Conservation (phyloP, 2,888 invertebrate species). For the Merodon equestris region DNA sequence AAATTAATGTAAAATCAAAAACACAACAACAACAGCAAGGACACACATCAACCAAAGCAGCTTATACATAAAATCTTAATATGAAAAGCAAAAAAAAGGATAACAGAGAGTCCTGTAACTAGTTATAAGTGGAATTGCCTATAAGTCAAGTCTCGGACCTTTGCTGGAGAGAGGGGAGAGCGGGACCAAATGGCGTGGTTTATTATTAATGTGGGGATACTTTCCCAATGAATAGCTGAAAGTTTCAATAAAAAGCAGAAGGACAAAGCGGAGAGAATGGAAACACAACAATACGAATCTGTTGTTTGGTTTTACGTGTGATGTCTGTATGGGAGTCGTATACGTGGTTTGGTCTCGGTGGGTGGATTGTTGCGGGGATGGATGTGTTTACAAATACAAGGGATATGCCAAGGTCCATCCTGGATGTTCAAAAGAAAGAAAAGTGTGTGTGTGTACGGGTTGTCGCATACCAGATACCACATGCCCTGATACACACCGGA, state of each 20-base stretch:
- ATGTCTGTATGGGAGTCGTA: slow-evolving; percentile 3
- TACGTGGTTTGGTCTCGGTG: slow-evolving; percentile 39
- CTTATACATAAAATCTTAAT: no score
- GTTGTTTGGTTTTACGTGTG: slow-evolving; percentile 9
- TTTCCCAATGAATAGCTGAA: slow-evolving; percentile 68
- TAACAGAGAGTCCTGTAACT: slow-evolving; percentile 61
- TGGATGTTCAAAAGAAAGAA: slow-evolving; percentile 40
- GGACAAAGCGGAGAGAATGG: slow-evolving; percentile 57
- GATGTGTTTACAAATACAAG: slow-evolving; percentile 28
- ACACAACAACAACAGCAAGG: slow-evolving; percentile 58
- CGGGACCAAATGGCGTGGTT: slow-evolving; percentile 52
- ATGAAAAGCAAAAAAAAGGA: slow-evolving; percentile 51
- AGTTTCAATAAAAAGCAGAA: slow-evolving; percentile 67
- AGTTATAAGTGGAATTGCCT: slow-evolving; percentile 63
- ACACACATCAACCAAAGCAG: slow-evolving; percentile 24
- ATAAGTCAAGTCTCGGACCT: slow-evolving; percentile 26
- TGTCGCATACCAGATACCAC: not conserved
- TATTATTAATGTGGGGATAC: slow-evolving; percentile 69
- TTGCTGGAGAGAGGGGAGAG: slow-evolving; percentile 2
- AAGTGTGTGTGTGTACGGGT: slow-evolving; percentile 24
- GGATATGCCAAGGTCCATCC: slow-evolving; percentile 62
- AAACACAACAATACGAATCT: slow-evolving; percentile 47
- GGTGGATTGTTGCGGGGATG: slow-evolving; percentile 14
- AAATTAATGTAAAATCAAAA: slow-evolving; percentile 69
- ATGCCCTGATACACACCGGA: slow-evolving; percentile 63